Percentiles rank a stretch among this genome's conserved stretches.
Conservation (phyloP, 92 coral and sea anemone species). For the Epizoanthus scotinus region DNA sequence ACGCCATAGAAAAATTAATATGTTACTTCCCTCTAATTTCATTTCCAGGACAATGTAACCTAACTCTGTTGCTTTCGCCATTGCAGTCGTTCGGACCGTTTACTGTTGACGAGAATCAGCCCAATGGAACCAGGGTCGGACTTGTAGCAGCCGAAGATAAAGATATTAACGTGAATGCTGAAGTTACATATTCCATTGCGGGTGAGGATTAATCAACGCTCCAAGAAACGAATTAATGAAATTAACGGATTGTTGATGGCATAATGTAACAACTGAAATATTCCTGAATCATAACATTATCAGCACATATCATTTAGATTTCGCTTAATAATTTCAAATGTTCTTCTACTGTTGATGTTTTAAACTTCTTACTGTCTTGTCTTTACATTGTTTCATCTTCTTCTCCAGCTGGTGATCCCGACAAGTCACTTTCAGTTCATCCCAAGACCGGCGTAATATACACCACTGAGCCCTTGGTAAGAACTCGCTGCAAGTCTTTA, state of each 20-base stretch:
- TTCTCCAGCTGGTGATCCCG: constrained; percentile 72
- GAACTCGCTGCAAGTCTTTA: background rate
- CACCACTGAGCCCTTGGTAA: constrained; percentile 75
- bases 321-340: too few species aligned
- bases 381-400: background rate
- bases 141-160: constrained; percentile 75
- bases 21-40: background rate
- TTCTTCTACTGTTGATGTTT: too few species aligned
- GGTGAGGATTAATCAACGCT: constrained; percentile 42
- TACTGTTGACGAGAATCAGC: constrained; percentile 65
- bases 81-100: constrained; percentile 86
- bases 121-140: constrained; percentile 66
- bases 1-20: too few species aligned
- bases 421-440: constrained; percentile 49
- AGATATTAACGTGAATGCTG: constrained; percentile 75
- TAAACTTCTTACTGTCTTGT: too few species aligned
- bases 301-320: too few species aligned
- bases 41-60: background rate
- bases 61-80: background rate
- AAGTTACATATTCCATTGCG: constrained; percentile 74
- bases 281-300: background rate
- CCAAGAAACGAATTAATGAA: too few species aligned
- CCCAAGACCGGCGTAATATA: constrained; percentile 70
- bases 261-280: too few species aligned
- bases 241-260: too few species aligned